A percentile compares a stretch with the other conserved stretches of the same genome.
Evolutionary conservation across 1,140 invertebrate species (phyloP).

Genomic region (Drosophila kikkawai): DNA sequence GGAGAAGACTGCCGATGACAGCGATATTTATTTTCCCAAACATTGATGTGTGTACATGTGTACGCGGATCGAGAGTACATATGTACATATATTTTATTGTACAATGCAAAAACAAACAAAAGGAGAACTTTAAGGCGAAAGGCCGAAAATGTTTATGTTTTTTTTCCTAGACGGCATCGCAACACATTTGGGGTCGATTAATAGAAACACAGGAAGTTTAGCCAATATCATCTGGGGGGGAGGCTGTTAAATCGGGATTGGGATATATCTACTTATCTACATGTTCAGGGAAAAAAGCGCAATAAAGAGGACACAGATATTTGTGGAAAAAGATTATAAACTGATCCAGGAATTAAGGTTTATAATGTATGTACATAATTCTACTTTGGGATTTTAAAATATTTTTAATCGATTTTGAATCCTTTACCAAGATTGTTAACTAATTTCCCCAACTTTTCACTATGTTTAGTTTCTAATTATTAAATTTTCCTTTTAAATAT

Average conservation of each 20-base stretch:
- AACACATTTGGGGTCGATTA: slow-evolving; percentile 70
- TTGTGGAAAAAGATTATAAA: not conserved
- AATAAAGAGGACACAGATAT: not conserved
- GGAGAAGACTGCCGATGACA: slow-evolving; percentile 28
- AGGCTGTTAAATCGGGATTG: slow-evolving; percentile 13
- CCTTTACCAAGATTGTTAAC: not conserved
- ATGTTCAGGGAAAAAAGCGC: not conserved
- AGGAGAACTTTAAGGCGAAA: slow-evolving; percentile 51
- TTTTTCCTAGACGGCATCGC: slow-evolving; percentile 26
- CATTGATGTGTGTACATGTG: slow-evolving; percentile 26
- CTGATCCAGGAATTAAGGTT: not conserved
- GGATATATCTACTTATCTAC: slow-evolving; percentile 5
- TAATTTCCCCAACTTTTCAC: not conserved
- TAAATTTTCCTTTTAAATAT: no score
- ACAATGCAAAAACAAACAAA: slow-evolving; percentile 62
- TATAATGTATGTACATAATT: not conserved
- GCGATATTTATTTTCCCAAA: slow-evolving; percentile 50
- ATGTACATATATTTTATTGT: slow-evolving; percentile 50
- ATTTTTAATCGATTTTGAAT: not conserved
- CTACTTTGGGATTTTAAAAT: no score
- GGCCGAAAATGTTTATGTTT: slow-evolving; percentile 66
- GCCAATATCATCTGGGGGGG: slow-evolving; percentile 41
- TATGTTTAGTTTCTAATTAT: not conserved
- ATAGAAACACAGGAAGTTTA: slow-evolving; percentile 69
- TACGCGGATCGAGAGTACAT: slow-evolving; percentile 12